These are phyloP conservation scores for Megamerina dolium DNA, from an alignment of 2,888 invertebrate species.

Conservation along the genomic window DNA sequence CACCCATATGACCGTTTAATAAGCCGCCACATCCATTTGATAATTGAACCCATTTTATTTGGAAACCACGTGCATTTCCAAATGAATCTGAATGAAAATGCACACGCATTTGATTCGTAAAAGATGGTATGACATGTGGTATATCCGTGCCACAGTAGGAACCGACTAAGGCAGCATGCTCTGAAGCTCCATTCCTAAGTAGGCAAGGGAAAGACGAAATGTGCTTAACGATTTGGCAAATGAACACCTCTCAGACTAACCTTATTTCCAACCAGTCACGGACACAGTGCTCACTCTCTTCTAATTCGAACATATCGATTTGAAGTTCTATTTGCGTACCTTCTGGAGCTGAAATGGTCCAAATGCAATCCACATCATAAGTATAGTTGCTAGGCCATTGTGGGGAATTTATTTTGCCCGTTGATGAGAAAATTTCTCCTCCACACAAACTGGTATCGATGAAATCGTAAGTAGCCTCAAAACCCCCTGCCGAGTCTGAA, in stretches of 20 bases:
- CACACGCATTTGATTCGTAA: slow-evolving; percentile 68
- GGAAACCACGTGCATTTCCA: slow-evolving; percentile 62
- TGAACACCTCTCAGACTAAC: slow-evolving; percentile 33
- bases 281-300: slow-evolving; percentile 52
- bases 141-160: slow-evolving; percentile 68
- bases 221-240: not conserved
- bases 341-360: slow-evolving; percentile 65
- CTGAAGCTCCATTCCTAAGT: slow-evolving; percentile 74
- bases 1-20: slow-evolving; percentile 62
- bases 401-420: slow-evolving; percentile 71
- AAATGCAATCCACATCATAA: slow-evolving; percentile 66
- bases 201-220: not conserved
- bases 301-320: slow-evolving; percentile 60
- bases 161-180: slow-evolving; percentile 69
- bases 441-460: slow-evolving; percentile 67
- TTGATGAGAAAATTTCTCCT: slow-evolving; percentile 58
- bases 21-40: slow-evolving; percentile 75
- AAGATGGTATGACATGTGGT: slow-evolving; percentile 64
- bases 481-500: slow-evolving; percentile 58
- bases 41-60: slow-evolving; percentile 62
- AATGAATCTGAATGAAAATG: slow-evolving; percentile 71
- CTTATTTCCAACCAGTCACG: slow-evolving; percentile 71
- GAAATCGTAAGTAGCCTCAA: slow-evolving; percentile 65
- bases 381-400: slow-evolving; percentile 72
- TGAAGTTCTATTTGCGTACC: slow-evolving; percentile 71